A percentile compares a stretch with the other conserved stretches of the same genome.
These are phyloP conservation scores for Masnerella sp. DNA, from an alignment of 2,888 invertebrate species.

Conservation along the genomic window DNA sequence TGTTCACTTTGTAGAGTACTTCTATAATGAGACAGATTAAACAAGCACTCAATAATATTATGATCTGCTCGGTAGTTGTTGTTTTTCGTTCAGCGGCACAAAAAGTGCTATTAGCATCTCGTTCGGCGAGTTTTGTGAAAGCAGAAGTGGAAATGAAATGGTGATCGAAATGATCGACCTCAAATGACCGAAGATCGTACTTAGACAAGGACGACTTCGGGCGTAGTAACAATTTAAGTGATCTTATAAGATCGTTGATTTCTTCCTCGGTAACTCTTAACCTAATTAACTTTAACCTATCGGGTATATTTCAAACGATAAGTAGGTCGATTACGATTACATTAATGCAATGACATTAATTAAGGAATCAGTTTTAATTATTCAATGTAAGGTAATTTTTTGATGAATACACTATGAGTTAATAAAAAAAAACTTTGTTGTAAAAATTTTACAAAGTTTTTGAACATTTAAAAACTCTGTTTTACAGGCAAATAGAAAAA, in stretches of 20 bases:
- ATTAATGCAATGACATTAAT: too few relatives aligned
- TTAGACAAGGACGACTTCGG: slow-evolving; percentile 54
- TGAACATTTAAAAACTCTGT: too few relatives aligned
- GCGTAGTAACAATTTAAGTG: too few relatives aligned
- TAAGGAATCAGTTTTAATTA: too few relatives aligned
- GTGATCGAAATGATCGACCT: slow-evolving; percentile 45
- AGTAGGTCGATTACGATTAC: slow-evolving; percentile 18
- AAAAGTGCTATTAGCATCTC: slow-evolving; percentile 33
- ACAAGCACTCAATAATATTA: slow-evolving; percentile 32
- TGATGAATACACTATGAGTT: too few relatives aligned
- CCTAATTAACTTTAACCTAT: slow-evolving; percentile 43
- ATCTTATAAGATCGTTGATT: slow-evolving; percentile 50
- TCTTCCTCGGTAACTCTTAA: slow-evolving; percentile 47
- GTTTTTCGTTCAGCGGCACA: slow-evolving; percentile 40
- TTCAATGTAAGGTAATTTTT: too few relatives aligned
- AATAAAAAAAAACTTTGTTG: too few relatives aligned
- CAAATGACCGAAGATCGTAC: slow-evolving; percentile 44
- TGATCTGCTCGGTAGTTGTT: slow-evolving; percentile 30
- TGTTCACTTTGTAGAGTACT: slow-evolving; percentile 17
- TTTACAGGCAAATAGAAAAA: too few relatives aligned
- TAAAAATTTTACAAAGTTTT: too few relatives aligned
- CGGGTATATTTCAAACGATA: slow-evolving; percentile 39
- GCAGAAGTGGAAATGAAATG: slow-evolving; percentile 54
- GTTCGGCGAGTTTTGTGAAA: slow-evolving; percentile 50
- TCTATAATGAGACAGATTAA: slow-evolving; percentile 10